A percentile compares a stretch with the other conserved stretches of the same genome.
Evolutionary conservation across 2,888 invertebrate genomes (phyloP).

Genomic region (Hydrotaea diabolus): DNA sequence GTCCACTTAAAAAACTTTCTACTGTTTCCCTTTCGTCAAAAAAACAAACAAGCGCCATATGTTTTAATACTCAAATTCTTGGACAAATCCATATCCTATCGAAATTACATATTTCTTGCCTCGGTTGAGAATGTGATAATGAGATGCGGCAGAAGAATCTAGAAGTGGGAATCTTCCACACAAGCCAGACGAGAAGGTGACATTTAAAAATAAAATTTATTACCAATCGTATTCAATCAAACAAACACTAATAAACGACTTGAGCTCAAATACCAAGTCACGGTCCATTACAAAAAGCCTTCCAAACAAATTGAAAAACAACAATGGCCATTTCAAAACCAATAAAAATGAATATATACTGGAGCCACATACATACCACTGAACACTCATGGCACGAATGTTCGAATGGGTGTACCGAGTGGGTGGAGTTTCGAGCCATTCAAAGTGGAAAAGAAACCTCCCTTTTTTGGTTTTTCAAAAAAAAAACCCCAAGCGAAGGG

Average conservation of each 20-base stretch:
- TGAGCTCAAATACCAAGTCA: conserved; percentile 50
- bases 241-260: conserved; percentile 7
- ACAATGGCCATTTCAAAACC: neutral
- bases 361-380: neutral
- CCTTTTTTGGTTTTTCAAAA: conserved; percentile 41
- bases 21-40: too few relatives aligned
- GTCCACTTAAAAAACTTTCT: too few relatives aligned
- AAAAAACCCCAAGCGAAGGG: neutral
- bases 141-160: neutral
- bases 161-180: neutral
- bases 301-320: conserved; percentile 44
- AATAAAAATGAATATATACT: neutral
- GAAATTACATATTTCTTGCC: too few relatives aligned
- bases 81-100: too few relatives aligned
- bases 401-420: conserved; percentile 11
- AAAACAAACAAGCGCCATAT: too few relatives aligned
- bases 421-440: conserved; percentile 47
- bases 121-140: neutral
- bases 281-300: conserved; percentile 43
- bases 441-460: conserved; percentile 25
- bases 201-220: neutral
- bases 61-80: too few relatives aligned
- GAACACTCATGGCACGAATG: neutral
- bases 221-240: conserved; percentile 10
- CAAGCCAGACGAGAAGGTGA: too few relatives aligned